A percentile compares a stretch with the other conserved stretches of the same genome.
Evolutionary conservation across 2,113 vertebrate species (phyloP).

Genomic region (Pseudorectes ferrugineus): DNA sequence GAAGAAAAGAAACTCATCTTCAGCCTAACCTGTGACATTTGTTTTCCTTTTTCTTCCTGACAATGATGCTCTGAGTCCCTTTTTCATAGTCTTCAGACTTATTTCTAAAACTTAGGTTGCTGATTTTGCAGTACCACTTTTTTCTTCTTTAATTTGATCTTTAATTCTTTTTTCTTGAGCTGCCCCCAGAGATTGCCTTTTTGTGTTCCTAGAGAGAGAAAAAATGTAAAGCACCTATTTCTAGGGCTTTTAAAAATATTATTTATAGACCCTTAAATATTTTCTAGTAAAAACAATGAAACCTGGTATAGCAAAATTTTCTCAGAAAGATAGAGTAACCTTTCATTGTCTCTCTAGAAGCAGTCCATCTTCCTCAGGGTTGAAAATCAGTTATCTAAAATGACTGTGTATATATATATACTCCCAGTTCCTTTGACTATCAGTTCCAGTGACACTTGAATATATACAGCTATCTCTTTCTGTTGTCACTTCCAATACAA

Average conservation of each 20-base stretch:
- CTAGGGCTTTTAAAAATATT: neutral
- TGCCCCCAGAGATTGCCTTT: neutral
- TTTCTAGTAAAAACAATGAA: neutral
- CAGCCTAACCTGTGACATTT: neutral
- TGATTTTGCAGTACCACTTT: neutral
- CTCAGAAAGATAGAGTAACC: neutral
- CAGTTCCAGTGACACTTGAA: neutral
- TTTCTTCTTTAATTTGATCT: neutral
- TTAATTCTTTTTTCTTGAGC: neutral
- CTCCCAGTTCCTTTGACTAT: neutral
- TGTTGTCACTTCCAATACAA: neutral
- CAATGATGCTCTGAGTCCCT: neutral
- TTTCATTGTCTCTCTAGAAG: neutral
- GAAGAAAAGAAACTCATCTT: neutral
- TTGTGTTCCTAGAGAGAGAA: neutral
- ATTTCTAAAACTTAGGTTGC: neutral
- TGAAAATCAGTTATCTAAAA: neutral
- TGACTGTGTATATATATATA: neutral
- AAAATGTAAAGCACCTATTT: neutral
- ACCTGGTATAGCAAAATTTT: neutral
- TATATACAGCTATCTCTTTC: neutral
- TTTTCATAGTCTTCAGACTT: neutral
- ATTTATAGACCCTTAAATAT: neutral
- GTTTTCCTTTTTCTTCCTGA: neutral
- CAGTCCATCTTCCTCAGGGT: neutral